Percentiles rank a stretch among this genome's conserved stretches.
These are phyloP conservation scores for Garra rufa DNA, from an alignment of 2,113 vertebrate species.

Conservation along the genomic window DNA sequence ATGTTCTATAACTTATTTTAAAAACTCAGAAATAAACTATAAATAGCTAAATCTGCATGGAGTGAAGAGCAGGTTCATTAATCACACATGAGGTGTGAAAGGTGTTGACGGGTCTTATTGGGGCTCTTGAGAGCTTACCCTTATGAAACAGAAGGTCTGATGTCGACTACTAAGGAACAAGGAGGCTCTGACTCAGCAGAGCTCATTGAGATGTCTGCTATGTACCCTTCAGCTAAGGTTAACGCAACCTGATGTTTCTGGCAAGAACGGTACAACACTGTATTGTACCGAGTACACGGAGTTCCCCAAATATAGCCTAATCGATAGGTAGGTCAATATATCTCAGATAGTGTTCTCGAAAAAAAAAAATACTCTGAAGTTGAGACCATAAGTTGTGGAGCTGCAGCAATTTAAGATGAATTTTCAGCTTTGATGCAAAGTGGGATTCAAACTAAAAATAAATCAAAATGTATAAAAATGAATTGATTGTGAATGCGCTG, in stretches of 20 bases:
- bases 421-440: neutral
- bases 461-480: neutral
- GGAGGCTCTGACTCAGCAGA: neutral
- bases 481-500: neutral
- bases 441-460: neutral
- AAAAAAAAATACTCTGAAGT: conserved; percentile 42
- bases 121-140: conserved; percentile 32
- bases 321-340: conserved; percentile 37
- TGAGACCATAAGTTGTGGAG: no score
- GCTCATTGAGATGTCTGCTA: conserved; percentile 30
- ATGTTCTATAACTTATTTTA: neutral
- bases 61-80: conserved; percentile 10
- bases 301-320: conserved; percentile 40
- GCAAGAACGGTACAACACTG: neutral
- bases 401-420: neutral
- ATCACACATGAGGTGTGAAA: conserved; percentile 12
- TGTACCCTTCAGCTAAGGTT: neutral
- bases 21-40: neutral
- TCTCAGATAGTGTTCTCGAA: conserved; percentile 13
- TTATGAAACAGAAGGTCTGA: conserved; percentile 14
- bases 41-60: neutral
- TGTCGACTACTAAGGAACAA: conserved; percentile 1
- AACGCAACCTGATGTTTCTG: conserved; percentile 30
- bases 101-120: neutral
- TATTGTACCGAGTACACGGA: neutral